phyloP scores from a whole-genome alignment of 2,797 vertebrate species.

The Crenuchus spilurus region DNA sequence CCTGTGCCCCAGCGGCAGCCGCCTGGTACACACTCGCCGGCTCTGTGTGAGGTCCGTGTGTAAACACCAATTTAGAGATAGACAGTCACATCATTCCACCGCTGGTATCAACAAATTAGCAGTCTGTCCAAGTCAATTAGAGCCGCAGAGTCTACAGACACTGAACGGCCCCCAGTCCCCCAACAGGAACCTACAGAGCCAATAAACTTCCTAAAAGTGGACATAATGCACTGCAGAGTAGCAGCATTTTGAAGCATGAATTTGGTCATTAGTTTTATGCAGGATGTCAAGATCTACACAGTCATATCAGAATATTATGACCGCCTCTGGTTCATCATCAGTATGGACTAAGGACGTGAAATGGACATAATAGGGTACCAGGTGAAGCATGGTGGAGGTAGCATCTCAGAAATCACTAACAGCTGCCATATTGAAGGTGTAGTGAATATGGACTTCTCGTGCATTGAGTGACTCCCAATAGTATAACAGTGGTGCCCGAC shows the following conservation, averaged over 20 bases:
- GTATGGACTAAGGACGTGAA: too few species aligned
- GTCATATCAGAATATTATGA: too few species aligned
- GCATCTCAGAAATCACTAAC: too few species aligned
- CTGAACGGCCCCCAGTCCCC: conserved; percentile 40
- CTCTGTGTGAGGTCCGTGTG: conserved; percentile 96
- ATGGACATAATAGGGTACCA: too few species aligned
- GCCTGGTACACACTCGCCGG: conserved; percentile 83
- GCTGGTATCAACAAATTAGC: conserved; percentile 91
- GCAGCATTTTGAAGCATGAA: neutral
- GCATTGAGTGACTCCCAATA: too few species aligned
- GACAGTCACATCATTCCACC: conserved; percentile 89
- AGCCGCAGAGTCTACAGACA: conserved; percentile 71
- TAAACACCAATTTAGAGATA: conserved; percentile 94
- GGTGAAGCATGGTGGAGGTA: too few species aligned
- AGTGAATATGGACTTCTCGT: too few species aligned
- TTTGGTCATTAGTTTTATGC: too few species aligned
- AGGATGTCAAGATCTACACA: too few species aligned
- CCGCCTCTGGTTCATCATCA: too few species aligned
- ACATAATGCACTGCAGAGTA: neutral
- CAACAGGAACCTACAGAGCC: conserved; percentile 8
- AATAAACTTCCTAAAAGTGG: conserved; percentile 1
- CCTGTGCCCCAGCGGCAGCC: conserved; percentile 65
- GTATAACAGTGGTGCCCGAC: too few species aligned
- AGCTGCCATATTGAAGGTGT: too few species aligned
- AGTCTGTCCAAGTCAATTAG: conserved; percentile 91